A percentile compares a stretch with the other conserved stretches of the same genome.
Conservation (phyloP, 2,888 invertebrate genomes). For the Erebia palarica region DNA sequence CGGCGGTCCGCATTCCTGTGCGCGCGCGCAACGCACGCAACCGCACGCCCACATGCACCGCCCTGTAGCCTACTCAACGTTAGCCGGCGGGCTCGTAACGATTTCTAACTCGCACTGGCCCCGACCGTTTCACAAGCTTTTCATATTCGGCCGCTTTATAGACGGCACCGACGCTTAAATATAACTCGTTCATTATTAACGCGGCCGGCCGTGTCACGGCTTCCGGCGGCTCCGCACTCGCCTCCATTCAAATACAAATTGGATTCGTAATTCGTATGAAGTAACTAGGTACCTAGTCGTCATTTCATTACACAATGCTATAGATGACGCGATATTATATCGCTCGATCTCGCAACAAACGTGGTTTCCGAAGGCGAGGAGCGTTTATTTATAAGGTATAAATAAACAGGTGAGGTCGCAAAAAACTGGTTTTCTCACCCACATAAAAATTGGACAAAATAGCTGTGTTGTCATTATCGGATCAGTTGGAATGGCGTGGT, state of each 20-base stretch:
- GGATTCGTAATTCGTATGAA: conserved; percentile 72
- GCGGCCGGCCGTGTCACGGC: conserved; percentile 68
- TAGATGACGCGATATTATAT: conserved; percentile 48
- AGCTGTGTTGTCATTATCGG: conserved; percentile 62
- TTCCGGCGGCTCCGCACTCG: conserved; percentile 64
- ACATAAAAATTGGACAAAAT: conserved; percentile 48
- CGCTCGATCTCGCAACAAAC: conserved; percentile 7
- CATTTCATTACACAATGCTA: conserved; percentile 55
- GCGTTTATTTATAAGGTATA: conserved; percentile 21
- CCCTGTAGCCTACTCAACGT: conserved; percentile 40
- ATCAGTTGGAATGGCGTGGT: conserved; percentile 53
- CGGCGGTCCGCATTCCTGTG: conserved; percentile 79
- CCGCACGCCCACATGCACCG: conserved; percentile 67
- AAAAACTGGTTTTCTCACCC: conserved; percentile 34
- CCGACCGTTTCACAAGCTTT: conserved; percentile 43
- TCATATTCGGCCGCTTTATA: conserved; percentile 48
- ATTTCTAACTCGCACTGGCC: conserved; percentile 46
- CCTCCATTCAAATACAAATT: conserved; percentile 70
- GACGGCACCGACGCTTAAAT: conserved; percentile 55
- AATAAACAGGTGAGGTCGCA: conserved; percentile 33
- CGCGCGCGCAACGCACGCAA: conserved; percentile 70
- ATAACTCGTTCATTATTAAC: conserved; percentile 73
- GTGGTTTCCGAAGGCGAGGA: conserved; percentile 13
- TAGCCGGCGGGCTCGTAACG: conserved; percentile 41
- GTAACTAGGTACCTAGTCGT: conserved; percentile 41